Percentiles rank a stretch among this genome's conserved stretches.
phyloP scores from a whole-genome alignment of 2,113 vertebrate genomes.

The Rhea americana region DNA sequence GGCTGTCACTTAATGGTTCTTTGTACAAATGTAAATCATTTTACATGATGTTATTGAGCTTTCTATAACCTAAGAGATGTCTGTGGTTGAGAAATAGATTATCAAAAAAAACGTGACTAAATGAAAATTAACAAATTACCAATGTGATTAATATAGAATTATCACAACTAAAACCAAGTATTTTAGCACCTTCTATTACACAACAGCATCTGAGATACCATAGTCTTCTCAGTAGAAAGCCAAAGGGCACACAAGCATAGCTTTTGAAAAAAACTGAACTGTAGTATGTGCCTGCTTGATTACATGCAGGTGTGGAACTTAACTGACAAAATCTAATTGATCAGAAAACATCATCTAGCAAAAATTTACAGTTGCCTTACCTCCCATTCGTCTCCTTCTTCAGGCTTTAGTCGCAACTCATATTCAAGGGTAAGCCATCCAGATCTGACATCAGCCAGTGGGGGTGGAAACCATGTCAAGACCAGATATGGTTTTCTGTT shows the following conservation, averaged over 20 bases:
- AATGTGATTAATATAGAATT: background rate
- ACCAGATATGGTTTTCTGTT: constrained; percentile 76
- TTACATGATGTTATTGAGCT: background rate
- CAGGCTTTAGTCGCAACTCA: constrained; percentile 83
- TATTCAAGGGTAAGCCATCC: constrained; percentile 93
- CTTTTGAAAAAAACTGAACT: background rate
- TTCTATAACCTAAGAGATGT: background rate
- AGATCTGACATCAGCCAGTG: constrained; percentile 82
- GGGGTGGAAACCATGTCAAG: constrained; percentile 85
- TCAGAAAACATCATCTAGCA: background rate
- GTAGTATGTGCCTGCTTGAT: background rate
- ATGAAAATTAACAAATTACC: background rate
- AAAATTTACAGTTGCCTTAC: constrained; percentile 65
- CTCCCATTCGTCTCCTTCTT: constrained; percentile 85
- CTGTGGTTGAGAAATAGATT: background rate
- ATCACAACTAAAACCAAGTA: background rate
- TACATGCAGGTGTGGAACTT: background rate
- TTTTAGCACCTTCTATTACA: background rate
- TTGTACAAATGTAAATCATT: background rate
- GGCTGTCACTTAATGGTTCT: background rate
- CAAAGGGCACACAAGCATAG: background rate
- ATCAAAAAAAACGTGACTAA: background rate
- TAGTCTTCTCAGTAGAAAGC: background rate
- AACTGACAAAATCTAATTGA: background rate
- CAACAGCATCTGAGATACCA: background rate